Percentiles rank a stretch among this genome's conserved stretches.
These are phyloP conservation scores for Trypoxylus dichotomus DNA, from an alignment of 1,140 invertebrate genomes.

Conservation along the genomic window DNA sequence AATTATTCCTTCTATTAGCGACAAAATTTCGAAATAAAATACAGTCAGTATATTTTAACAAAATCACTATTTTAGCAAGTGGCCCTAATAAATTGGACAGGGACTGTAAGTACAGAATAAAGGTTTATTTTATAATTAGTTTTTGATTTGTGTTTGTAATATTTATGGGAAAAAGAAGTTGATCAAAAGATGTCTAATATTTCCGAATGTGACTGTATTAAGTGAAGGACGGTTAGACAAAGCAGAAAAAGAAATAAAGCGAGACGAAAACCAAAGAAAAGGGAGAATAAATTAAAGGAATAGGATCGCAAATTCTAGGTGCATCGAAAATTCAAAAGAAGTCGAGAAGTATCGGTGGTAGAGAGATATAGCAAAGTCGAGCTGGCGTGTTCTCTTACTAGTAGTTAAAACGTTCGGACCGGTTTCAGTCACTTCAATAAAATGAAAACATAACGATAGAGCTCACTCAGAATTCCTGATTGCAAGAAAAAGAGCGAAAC, in stretches of 20 bases:
- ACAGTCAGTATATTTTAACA: too few species aligned
- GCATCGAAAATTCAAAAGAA: constrained; percentile 23
- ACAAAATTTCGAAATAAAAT: too few species aligned
- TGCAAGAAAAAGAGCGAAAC: neutral
- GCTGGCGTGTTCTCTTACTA: neutral
- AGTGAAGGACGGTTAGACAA: neutral
- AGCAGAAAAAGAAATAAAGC: neutral
- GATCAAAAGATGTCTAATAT: neutral
- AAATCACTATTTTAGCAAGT: too few species aligned
- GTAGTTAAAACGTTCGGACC: constrained; percentile 8
- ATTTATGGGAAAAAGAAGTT: neutral
- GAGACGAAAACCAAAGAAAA: neutral
- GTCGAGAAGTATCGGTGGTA: neutral
- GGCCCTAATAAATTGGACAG: too few species aligned
- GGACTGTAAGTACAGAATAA: too few species aligned
- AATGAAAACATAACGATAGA: constrained; percentile 21
- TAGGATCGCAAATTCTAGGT: constrained; percentile 16
- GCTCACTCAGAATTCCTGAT: constrained; percentile 1
- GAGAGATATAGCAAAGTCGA: neutral
- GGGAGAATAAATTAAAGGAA: neutral
- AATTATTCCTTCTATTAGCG: too few species aligned
- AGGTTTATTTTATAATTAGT: too few species aligned
- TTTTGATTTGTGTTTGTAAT: too few species aligned
- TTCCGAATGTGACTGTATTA: neutral
- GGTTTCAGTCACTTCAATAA: constrained; percentile 13